These are phyloP conservation scores for Anoplopoma fimbria DNA, from an alignment of 2,113 vertebrate genomes.

Conservation along the genomic window DNA sequence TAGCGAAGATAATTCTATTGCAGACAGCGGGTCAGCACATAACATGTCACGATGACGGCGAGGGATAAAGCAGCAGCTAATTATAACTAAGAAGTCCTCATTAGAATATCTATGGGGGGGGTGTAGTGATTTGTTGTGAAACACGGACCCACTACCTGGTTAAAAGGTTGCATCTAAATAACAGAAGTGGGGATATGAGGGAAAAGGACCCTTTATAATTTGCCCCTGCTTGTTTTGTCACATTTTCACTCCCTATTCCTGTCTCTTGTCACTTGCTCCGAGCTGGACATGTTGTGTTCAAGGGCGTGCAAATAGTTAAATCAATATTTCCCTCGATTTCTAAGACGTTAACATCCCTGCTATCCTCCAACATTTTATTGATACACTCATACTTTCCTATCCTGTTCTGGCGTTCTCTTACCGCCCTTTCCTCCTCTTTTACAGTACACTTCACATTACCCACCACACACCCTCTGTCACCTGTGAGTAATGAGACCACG, in stretches of 20 bases:
- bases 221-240: background rate
- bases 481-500: constrained; percentile 86
- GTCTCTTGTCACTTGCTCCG: background rate
- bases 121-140: constrained; percentile 45
- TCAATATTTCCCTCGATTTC: constrained; percentile 1
- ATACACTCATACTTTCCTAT: constrained; percentile 16
- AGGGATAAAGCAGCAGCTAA: constrained; percentile 65
- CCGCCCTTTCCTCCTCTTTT: constrained; percentile 15
- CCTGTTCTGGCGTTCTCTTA: constrained; percentile 35
- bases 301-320: background rate
- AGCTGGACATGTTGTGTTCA: background rate
- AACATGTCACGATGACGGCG: constrained; percentile 61
- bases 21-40: constrained; percentile 68
- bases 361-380: constrained; percentile 1
- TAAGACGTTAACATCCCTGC: background rate
- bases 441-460: constrained; percentile 40
- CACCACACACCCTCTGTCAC: constrained; percentile 76
- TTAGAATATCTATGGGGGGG: constrained; percentile 53
- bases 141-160: constrained; percentile 35
- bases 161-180: constrained; percentile 41
- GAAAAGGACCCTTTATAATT: background rate
- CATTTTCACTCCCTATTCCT: constrained; percentile 14
- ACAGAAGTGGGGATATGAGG: constrained; percentile 30
- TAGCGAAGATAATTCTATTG: constrained; percentile 73
- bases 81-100: constrained; percentile 66